Conservation (phyloP, 1,140 invertebrate genomes). For the Pachypeltis micranthus region DNA sequence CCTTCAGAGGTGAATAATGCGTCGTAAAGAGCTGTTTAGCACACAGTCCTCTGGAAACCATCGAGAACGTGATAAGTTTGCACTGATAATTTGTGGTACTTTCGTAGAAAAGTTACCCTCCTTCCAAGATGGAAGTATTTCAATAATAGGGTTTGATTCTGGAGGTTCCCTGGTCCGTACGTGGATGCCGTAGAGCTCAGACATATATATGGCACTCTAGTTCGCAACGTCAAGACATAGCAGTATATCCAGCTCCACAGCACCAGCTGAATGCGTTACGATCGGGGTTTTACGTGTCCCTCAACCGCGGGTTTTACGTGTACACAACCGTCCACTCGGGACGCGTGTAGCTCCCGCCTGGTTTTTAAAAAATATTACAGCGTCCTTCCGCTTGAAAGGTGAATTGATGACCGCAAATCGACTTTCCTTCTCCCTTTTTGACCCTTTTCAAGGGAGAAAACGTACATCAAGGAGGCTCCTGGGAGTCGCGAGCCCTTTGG, state of each 20-base stretch:
- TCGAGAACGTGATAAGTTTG: no score
- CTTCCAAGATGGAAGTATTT: no score
- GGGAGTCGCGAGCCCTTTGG: background rate
- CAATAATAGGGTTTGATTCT: no score
- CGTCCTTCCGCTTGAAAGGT: background rate
- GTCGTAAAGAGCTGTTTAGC: no score
- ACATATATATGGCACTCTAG: background rate
- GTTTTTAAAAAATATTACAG: background rate
- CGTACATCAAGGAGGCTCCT: background rate
- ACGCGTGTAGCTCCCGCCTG: background rate
- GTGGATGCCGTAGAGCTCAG: background rate
- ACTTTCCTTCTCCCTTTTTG: background rate
- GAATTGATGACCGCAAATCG: background rate
- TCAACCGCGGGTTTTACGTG: no score
- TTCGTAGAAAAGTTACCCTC: no score
- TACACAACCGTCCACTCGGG: no score
- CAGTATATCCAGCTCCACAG: background rate
- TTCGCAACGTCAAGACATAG: background rate
- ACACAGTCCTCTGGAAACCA: no score
- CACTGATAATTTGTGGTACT: no score
- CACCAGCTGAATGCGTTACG: background rate
- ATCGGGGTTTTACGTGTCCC: background rate
- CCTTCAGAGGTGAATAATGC: no score
- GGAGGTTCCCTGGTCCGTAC: background rate
- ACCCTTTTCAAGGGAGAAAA: no score